Conservation (phyloP, 1,140 invertebrate species). For the Limonius californicus region DNA sequence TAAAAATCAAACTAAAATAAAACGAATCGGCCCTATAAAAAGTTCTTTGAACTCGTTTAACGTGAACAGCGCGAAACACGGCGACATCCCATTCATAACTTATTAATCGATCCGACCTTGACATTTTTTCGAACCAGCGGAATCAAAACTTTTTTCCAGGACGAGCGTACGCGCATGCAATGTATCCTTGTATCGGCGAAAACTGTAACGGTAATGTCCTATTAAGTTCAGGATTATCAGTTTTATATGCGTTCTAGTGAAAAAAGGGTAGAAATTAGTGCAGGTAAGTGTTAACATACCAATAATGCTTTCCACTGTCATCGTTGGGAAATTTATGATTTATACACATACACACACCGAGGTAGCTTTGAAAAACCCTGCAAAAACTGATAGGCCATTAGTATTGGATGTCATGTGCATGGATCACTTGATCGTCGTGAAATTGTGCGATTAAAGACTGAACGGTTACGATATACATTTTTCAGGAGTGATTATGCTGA, state of each 20-base stretch:
- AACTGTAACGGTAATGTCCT: conserved; percentile 14
- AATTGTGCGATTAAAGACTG: conserved; percentile 19
- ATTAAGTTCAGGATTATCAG: conserved; percentile 24
- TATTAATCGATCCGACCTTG: conserved; percentile 45
- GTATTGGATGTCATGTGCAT: conserved; percentile 32
- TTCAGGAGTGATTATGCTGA: conserved; percentile 7
- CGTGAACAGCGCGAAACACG: conserved; percentile 20
- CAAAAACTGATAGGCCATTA: conserved; percentile 36
- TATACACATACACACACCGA: conserved; percentile 33
- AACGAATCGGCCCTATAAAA: neutral
- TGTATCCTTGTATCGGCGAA: neutral
- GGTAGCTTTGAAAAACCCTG: conserved; percentile 29
- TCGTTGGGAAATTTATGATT: conserved; percentile 37
- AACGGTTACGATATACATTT: neutral
- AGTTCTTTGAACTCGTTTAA: conserved; percentile 21
- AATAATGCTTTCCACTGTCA: conserved; percentile 38
- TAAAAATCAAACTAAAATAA: conserved; percentile 2
- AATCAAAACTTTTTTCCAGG: conserved; percentile 32
- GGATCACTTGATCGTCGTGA: conserved; percentile 24
- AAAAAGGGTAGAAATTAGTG: conserved; percentile 23
- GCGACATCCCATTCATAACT: conserved; percentile 41
- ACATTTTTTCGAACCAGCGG: conserved; percentile 37
- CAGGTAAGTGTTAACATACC: conserved; percentile 37
- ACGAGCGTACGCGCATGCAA: neutral
- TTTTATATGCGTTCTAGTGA: conserved; percentile 14